These are phyloP conservation scores for Trachelipus rathkii DNA, from an alignment of 1,140 invertebrate species.

Conservation along the genomic window DNA sequence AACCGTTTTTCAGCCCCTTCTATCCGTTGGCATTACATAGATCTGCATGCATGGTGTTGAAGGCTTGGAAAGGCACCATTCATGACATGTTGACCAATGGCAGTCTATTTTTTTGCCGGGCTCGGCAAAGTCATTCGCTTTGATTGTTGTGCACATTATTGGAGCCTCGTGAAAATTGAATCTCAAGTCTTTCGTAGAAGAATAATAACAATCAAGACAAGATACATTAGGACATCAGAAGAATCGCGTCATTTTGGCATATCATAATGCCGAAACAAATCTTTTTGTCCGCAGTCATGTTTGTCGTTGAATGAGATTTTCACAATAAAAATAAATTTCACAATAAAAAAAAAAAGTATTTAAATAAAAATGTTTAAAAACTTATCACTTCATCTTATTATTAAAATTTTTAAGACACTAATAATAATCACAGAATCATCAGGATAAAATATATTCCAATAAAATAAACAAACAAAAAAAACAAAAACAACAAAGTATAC, in stretches of 20 bases:
- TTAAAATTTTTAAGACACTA: too few species aligned
- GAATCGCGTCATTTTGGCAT: conserved; percentile 77
- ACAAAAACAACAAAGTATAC: too few species aligned
- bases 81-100: conserved; percentile 79
- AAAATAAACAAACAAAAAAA: too few species aligned
- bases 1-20: conserved; percentile 75
- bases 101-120: conserved; percentile 34
- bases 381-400: too few species aligned
- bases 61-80: conserved; percentile 84
- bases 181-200: conserved; percentile 74
- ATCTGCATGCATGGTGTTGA: conserved; percentile 77
- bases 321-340: too few species aligned
- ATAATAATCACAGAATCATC: too few species aligned
- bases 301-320: too few species aligned
- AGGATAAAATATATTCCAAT: too few species aligned
- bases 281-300: too few species aligned
- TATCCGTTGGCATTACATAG: conserved; percentile 73
- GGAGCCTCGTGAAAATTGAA: conserved; percentile 77
- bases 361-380: too few species aligned
- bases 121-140: conserved; percentile 52
- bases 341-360: too few species aligned
- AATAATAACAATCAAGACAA: conserved; percentile 78
- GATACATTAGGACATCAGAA: conserved; percentile 72
- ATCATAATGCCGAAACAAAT: conserved; percentile 47
- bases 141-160: conserved; percentile 83